Conservation (phyloP, 2,888 invertebrate species). For the Pharmacophagus antenor region DNA sequence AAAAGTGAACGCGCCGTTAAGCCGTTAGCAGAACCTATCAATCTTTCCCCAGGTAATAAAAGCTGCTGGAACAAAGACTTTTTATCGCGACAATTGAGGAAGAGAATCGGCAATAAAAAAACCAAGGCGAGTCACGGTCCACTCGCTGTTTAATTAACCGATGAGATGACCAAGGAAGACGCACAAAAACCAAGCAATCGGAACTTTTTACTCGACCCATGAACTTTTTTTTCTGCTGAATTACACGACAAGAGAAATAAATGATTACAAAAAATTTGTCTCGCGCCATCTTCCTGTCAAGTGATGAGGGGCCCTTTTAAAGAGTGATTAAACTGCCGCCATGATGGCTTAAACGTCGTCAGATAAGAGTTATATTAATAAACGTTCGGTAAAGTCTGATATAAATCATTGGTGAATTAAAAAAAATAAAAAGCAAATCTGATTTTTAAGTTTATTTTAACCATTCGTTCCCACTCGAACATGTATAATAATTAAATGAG, state of each 20-base stretch:
- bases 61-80: constrained; percentile 29
- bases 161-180: constrained; percentile 30
- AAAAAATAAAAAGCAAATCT: constrained; percentile 16
- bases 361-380: constrained; percentile 18
- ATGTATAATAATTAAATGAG: neutral
- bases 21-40: constrained; percentile 26
- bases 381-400: constrained; percentile 6
- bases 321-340: constrained; percentile 24
- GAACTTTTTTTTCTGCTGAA: constrained; percentile 27
- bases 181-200: constrained; percentile 27
- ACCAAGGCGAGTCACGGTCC: constrained; percentile 31
- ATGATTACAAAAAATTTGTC: constrained; percentile 26
- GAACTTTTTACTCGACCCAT: constrained; percentile 30
- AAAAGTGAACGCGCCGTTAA: constrained; percentile 13
- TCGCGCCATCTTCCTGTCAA: constrained; percentile 28
- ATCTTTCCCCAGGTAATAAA: constrained; percentile 28
- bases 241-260: constrained; percentile 24
- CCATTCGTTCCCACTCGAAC: neutral
- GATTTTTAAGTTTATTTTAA: constrained; percentile 3
- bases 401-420: constrained; percentile 23
- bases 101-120: constrained; percentile 31
- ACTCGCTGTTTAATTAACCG: constrained; percentile 31
- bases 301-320: constrained; percentile 19
- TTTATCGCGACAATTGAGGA: constrained; percentile 32
- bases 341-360: constrained; percentile 22